Evolutionary conservation across 2,113 vertebrate species (phyloP).

Genomic region (Vireo altiloquus): DNA sequence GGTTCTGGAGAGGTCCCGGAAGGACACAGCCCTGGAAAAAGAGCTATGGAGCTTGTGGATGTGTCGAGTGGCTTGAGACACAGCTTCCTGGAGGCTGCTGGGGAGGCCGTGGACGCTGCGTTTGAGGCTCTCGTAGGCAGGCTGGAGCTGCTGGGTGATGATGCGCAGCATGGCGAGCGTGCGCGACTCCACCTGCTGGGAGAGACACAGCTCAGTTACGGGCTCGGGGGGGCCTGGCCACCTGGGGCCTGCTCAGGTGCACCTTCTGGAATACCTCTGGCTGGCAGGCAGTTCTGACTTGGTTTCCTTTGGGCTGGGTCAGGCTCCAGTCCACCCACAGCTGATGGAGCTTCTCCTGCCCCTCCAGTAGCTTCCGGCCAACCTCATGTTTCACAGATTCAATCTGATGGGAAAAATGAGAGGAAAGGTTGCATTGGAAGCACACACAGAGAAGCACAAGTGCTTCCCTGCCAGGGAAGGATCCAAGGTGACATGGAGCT

Average conservation of each 20-base stretch:
- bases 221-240: not conserved
- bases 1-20: slow-evolving; percentile 77
- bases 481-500: slow-evolving; percentile 11
- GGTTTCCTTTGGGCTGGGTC: slow-evolving; percentile 56
- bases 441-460: not conserved
- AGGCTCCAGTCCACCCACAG: slow-evolving; percentile 84
- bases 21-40: slow-evolving; percentile 70
- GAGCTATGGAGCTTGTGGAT: slow-evolving; percentile 81
- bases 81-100: slow-evolving; percentile 77
- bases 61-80: slow-evolving; percentile 68
- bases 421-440: not conserved
- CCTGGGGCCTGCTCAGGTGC: not conserved
- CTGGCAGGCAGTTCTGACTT: not conserved
- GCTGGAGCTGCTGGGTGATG: slow-evolving; percentile 79
- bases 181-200: slow-evolving; percentile 64
- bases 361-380: slow-evolving; percentile 77
- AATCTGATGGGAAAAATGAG: slow-evolving; percentile 43
- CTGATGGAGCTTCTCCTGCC: slow-evolving; percentile 81
- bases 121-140: slow-evolving; percentile 72
- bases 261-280: slow-evolving; percentile 45
- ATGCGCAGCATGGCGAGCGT: slow-evolving; percentile 77
- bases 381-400: slow-evolving; percentile 72
- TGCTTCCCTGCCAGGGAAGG: not conserved
- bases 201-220: not conserved
- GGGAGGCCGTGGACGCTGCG: slow-evolving; percentile 86